Evolutionary conservation across 1,140 invertebrate species (phyloP).

Genomic region (Nephila pilipes): DNA sequence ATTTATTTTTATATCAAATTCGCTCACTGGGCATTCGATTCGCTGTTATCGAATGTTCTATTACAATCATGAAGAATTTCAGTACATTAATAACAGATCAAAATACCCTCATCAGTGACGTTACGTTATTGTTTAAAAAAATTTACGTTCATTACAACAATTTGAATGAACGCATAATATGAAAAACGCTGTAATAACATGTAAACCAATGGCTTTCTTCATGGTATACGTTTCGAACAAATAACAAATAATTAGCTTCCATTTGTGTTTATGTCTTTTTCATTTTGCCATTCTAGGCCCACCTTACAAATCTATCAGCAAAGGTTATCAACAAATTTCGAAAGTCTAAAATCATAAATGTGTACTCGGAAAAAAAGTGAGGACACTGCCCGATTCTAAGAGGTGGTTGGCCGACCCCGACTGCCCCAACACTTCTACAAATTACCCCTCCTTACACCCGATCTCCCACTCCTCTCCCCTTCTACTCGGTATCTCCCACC

Average conservation of each 20-base stretch:
- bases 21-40: too few species aligned
- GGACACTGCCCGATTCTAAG: slow-evolving; percentile 39
- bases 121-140: too few species aligned
- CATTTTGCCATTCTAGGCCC: not conserved
- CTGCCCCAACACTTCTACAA: slow-evolving; percentile 59
- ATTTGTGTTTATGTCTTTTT: not conserved
- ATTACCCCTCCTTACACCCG: slow-evolving; percentile 62
- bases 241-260: too few species aligned
- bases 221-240: too few species aligned
- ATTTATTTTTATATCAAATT: too few species aligned
- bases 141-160: too few species aligned
- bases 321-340: not conserved
- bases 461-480: not conserved
- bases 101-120: too few species aligned
- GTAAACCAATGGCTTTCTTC: not conserved
- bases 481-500: slow-evolving; percentile 42
- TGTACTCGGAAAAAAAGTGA: not conserved
- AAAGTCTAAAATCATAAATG: not conserved
- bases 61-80: too few species aligned
- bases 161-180: too few species aligned
- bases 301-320: not conserved
- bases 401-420: slow-evolving; percentile 64
- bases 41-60: too few species aligned
- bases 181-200: too few species aligned
- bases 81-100: too few species aligned